Evolutionary conservation across 2,113 vertebrate species (phyloP), one percentile per base, ranked within the genome.

Genomic region (Otus sunia): DNA sequence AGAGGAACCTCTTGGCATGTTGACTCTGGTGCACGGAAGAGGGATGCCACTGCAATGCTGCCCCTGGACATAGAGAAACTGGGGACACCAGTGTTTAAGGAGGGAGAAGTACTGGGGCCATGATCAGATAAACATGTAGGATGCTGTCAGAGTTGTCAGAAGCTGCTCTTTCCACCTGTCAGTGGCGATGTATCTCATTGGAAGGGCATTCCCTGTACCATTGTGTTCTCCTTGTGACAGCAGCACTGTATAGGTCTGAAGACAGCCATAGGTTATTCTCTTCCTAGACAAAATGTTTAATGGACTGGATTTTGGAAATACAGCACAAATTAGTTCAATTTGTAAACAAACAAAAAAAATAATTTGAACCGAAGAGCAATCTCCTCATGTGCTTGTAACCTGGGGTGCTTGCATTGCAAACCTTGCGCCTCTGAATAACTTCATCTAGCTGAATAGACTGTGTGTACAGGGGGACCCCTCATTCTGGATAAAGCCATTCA

Each of bases 171-270:
- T 21, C 37, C 14, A 12, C 2, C 0, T 41, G 2, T 16, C 6
- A 5, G 13, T 72, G 36, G 22, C 34, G 41, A 9, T 36, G 11
- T 41, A 26, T 22, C 22, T 66, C 30, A 5, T 4, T 16, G 60
- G 26, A 75, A 39, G 9, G 43, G 27, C 5, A 3, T 84, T 41
- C 43, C 7, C 0, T 1, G 2, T 71, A 2, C 30, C 23, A 71
- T 21, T 71, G 22, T 63, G 68, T 71, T 93, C 29, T 39, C 16
- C 8, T 3, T 4, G 4, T 82, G 53, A 39, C 30, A 60, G 32
- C 34, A 62, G 30, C n/a, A 52, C n/a, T 0, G 0, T 32, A 5
- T 9, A 15, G 39, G 5, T 72, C 64, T 75, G 37, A 68, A 85
- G 21, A 23, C 69, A 83, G 47, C 53, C 20, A 47, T 47, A 47